These are phyloP conservation scores for Myrmecobius fasciatus DNA, from an alignment of 2,113 vertebrate genomes.

Conservation along the genomic window DNA sequence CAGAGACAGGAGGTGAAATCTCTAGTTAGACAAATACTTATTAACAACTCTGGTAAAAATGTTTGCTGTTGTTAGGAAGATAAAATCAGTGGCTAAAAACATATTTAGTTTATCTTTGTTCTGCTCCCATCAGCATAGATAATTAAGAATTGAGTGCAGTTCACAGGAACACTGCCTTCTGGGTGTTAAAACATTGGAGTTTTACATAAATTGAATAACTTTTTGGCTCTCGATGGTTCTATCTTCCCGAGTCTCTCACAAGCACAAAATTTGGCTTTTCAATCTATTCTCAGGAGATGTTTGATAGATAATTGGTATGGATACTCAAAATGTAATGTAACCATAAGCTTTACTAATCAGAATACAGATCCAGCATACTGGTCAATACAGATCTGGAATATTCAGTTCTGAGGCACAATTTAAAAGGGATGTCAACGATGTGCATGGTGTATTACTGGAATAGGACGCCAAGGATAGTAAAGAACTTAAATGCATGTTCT, in stretches of 20 bases:
- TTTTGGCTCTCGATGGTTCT: constrained; percentile 8
- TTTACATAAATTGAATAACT: neutral
- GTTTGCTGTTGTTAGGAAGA: neutral
- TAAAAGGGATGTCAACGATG: neutral
- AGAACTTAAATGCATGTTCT: neutral
- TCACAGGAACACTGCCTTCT: neutral
- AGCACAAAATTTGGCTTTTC: neutral
- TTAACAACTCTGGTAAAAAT: neutral
- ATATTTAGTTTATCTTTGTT: no score
- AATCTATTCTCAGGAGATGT: neutral
- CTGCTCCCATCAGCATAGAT: neutral
- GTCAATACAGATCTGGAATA: neutral
- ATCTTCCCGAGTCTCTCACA: neutral
- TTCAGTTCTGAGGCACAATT: neutral
- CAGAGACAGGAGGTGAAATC: no score
- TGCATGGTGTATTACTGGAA: neutral
- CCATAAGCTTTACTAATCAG: neutral
- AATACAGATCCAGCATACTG: neutral
- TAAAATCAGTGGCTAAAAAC: neutral
- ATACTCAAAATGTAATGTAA: neutral
- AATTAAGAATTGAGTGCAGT: neutral
- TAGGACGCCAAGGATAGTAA: neutral
- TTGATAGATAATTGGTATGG: neutral
- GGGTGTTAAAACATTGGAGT: neutral
- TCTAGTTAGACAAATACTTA: neutral